phyloP scores from a whole-genome alignment of 1,140 invertebrate species.

The Prorops nasuta region DNA sequence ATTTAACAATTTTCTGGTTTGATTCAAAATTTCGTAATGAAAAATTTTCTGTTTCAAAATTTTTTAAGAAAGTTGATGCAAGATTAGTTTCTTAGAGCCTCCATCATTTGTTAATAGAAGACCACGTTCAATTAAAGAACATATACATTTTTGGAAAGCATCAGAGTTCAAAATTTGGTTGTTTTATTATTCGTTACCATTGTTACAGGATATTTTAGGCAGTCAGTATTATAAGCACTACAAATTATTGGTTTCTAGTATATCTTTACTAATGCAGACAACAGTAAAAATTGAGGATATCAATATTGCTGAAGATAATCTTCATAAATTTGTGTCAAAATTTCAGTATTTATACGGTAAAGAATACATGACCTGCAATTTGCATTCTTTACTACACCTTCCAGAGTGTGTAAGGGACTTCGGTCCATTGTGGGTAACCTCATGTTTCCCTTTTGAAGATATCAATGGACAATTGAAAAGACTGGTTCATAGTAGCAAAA shows the following conservation, averaged over 20 bases:
- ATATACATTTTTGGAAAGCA: constrained; percentile 13
- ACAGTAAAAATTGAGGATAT: background rate
- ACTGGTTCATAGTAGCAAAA: no score
- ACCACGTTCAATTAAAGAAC: constrained; percentile 10
- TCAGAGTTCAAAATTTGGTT: no score
- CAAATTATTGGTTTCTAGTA: constrained; percentile 3
- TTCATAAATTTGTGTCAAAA: background rate
- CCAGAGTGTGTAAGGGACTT: background rate
- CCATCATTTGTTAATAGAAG: constrained; percentile 5
- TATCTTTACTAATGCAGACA: constrained; percentile 1
- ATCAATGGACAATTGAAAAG: no score
- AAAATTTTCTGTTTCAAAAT: constrained; percentile 1
- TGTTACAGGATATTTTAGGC: constrained; percentile 7
- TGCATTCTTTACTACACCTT: constrained; percentile 9
- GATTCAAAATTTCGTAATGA: background rate
- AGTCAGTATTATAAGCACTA: constrained; percentile 11
- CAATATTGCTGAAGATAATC: background rate
- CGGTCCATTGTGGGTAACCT: constrained; percentile 4
- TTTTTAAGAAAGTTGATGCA: background rate
- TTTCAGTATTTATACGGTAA: constrained; percentile 7
- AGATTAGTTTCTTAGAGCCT: background rate
- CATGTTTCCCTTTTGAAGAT: constrained; percentile 15
- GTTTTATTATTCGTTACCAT: constrained; percentile 9
- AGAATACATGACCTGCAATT: background rate
- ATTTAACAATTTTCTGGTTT: constrained; percentile 6